A percentile compares a stretch with the other conserved stretches of the same genome.
Evolutionary conservation across 2,888 invertebrate genomes (phyloP).

Genomic region (Cordilura impudica): DNA sequence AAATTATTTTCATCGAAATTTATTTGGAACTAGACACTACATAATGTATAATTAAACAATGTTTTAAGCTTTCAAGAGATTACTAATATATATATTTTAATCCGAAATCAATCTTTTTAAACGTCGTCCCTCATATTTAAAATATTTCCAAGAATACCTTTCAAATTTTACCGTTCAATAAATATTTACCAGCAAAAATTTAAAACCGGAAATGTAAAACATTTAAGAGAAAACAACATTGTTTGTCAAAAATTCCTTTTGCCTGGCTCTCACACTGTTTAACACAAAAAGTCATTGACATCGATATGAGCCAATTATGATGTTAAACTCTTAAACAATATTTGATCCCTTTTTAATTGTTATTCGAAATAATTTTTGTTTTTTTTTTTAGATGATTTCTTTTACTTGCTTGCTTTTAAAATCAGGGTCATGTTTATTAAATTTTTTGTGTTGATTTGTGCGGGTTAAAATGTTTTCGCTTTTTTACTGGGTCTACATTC

Average conservation of each 20-base stretch:
- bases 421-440: neutral
- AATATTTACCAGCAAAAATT: slow-evolving; percentile 19
- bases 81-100: too few relatives aligned
- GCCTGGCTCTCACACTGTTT: neutral
- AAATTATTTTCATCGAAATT: neutral
- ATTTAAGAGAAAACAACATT: neutral
- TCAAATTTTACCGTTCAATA: slow-evolving; percentile 9
- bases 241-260: slow-evolving; percentile 6
- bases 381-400: neutral
- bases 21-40: neutral
- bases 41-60: neutral
- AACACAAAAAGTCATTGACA: slow-evolving; percentile 58
- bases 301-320: slow-evolving; percentile 71
- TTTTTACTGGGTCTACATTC: neutral
- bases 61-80: neutral
- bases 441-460: neutral
- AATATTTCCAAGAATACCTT: neutral
- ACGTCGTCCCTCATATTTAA: neutral
- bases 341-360: neutral
- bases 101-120: neutral
- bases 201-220: slow-evolving; percentile 29
- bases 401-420: neutral
- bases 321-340: slow-evolving; percentile 57
- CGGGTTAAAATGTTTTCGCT: neutral
- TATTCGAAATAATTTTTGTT: neutral